phyloP scores from a whole-genome alignment of 2,113 vertebrate species.

The Cromileptes altivelis region DNA sequence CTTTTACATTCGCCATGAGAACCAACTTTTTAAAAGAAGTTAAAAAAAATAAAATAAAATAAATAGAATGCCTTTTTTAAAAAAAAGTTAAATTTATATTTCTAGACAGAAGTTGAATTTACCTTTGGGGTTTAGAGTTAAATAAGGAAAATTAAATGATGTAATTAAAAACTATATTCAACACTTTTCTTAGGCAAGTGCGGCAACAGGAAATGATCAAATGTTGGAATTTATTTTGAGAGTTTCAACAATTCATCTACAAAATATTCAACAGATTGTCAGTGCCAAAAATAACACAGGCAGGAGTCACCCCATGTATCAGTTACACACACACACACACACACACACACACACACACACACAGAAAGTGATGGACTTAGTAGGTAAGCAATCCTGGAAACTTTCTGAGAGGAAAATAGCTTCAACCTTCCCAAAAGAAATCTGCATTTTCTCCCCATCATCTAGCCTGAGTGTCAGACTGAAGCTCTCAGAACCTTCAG shows the following conservation, averaged over 20 bases:
- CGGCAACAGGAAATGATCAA: not conserved
- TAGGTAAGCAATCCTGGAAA: not conserved
- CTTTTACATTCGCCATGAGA: too few relatives aligned
- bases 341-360: slow-evolving; percentile 6
- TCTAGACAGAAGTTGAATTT: too few relatives aligned
- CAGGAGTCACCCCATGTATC: not conserved
- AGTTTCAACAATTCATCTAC: not conserved
- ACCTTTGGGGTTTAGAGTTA: too few relatives aligned
- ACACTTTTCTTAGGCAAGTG: not conserved
- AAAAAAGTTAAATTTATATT: too few relatives aligned
- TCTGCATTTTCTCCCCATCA: not conserved
- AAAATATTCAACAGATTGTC: not conserved
- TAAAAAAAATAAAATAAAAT: too few relatives aligned
- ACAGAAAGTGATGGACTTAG: not conserved
- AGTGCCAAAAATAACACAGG: not conserved
- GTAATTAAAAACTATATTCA: too few relatives aligned
- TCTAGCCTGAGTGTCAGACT: too few relatives aligned
- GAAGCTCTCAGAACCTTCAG: too few relatives aligned
- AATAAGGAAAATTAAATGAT: too few relatives aligned
- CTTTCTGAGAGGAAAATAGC: slow-evolving; percentile 15
- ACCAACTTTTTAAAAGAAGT: too few relatives aligned
- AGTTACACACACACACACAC: not conserved
- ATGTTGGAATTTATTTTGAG: not conserved
- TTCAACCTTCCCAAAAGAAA: not conserved
- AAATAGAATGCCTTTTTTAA: too few relatives aligned